phyloP scores from a whole-genome alignment of 2,888 invertebrate species.

The Callyntrura sp. region DNA sequence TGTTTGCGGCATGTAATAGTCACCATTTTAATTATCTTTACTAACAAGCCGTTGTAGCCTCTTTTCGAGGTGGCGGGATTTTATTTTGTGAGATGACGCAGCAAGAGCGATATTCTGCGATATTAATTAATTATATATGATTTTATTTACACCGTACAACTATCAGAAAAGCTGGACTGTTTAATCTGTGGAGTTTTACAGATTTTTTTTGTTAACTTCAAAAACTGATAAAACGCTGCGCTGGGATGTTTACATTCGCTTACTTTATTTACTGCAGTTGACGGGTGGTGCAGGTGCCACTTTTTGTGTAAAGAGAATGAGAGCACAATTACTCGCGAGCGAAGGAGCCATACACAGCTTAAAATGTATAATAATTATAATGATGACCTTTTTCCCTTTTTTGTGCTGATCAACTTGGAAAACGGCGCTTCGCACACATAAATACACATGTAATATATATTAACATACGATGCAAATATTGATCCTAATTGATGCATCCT shows the following conservation, averaged over 20 bases:
- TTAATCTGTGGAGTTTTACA: not conserved
- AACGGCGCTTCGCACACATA: not conserved
- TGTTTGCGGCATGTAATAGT: not conserved
- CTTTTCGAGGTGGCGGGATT: not conserved
- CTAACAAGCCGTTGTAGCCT: not conserved
- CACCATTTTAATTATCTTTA: not conserved
- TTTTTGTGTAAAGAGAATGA: constrained; percentile 52
- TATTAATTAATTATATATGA: not conserved
- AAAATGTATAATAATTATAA: constrained; percentile 19
- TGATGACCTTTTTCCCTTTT: not conserved
- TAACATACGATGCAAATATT: too few relatives aligned
- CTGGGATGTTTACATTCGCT: not conserved
- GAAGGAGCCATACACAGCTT: not conserved
- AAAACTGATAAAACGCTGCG: not conserved
- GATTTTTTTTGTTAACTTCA: not conserved
- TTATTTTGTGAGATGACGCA: not conserved
- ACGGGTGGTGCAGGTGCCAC: constrained; percentile 32
- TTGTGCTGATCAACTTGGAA: not conserved
- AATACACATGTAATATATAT: not conserved
- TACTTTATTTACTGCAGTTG: constrained; percentile 2
- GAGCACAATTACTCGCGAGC: constrained; percentile 23
- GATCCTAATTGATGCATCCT: not conserved
- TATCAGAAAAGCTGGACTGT: constrained; percentile 19
- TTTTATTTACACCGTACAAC: too few relatives aligned
- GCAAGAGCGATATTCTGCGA: not conserved